Conservation (phyloP, 1,140 invertebrate species). For the Lepidurus packardi region DNA sequence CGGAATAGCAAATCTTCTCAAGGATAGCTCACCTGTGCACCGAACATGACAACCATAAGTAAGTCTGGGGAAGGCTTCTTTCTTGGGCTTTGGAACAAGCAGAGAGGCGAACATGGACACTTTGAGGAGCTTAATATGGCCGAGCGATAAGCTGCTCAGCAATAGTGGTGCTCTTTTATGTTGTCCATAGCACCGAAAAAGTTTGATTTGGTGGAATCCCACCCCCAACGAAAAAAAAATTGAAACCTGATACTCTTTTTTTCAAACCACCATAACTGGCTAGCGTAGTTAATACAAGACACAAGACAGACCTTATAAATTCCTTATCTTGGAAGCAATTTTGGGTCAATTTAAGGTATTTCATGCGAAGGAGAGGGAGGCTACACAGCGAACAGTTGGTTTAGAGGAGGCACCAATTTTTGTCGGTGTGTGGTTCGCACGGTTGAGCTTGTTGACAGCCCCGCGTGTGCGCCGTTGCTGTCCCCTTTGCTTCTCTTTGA, state of each 20-base stretch:
- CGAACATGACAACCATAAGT: not conserved
- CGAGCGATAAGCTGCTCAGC: not conserved
- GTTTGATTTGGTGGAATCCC: not conserved
- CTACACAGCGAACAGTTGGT: not conserved
- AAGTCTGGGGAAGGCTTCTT: no score
- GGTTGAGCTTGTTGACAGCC: constrained; percentile 5
- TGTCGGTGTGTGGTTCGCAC: constrained; percentile 20
- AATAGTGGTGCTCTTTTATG: not conserved
- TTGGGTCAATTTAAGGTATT: constrained; percentile 19
- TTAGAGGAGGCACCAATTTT: not conserved
- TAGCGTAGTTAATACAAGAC: constrained; percentile 8
- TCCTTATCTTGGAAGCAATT: constrained; percentile 15
- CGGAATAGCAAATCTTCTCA: not conserved
- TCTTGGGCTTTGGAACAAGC: no score
- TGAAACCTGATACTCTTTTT: not conserved
- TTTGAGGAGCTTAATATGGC: not conserved
- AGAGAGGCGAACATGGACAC: not conserved
- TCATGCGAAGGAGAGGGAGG: not conserved
- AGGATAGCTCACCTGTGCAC: not conserved
- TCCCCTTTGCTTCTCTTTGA: not conserved
- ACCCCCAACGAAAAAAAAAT: not conserved
- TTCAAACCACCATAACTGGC: not conserved
- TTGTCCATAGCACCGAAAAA: not conserved
- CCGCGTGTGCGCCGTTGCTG: not conserved
- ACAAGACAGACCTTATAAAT: constrained; percentile 16